Base-by-base conservation (phyloP, 2,888 invertebrate species). In the Cryptophagus acutangulus region DNA sequence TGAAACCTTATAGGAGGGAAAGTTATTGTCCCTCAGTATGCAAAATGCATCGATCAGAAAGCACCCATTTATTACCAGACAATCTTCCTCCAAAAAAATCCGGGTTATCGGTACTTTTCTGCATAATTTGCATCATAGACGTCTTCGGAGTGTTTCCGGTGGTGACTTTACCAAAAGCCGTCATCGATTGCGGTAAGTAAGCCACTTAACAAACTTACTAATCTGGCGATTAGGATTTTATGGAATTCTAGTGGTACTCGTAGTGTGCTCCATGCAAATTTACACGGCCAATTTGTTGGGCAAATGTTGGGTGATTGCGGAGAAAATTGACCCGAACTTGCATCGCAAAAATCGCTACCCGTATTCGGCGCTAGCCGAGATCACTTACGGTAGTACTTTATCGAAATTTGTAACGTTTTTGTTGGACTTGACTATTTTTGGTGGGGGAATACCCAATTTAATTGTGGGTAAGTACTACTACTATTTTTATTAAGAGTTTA, bases 71-170 rank as follows among this genome's bases (percentile, higher is more conserved):
- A n/a, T n/a, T n/a, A n/a, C n/a, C n/a, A n/a, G n/a, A n/a, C n/a
- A n/a, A n/a, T n/a, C n/a, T n/a, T n/a, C n/a, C n/a, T n/a, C n/a
- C n/a, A n/a, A n/a, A n/a, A n/a, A n/a, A n/a, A n/a, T n/a, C n/a
- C 33, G 79, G 80, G 0, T 72, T 88, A 3, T 82, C 83, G 18
- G 71, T 84, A 2, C 62, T 83, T 33, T 82, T 86, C 61, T 80
- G 87, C 0, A 73, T 82, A 9, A 71, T 87, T 26, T 88, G 87
- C 64, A 80, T 89, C 16, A 74, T 89, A 12, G 88, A 88, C 63
- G 75, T 88, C 31, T 87, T 89, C 59, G 89, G 88, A 28, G 87
- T 89, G 0, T 87, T 88, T 60, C 88, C 88, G 0, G 78, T 89
- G 1, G 77, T 89, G 9, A 78, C 87, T 1, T 65, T 89, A 40